These are phyloP conservation scores for Cerceris rybyensis DNA, from an alignment of 2,888 invertebrate species.

Conservation along the genomic window DNA sequence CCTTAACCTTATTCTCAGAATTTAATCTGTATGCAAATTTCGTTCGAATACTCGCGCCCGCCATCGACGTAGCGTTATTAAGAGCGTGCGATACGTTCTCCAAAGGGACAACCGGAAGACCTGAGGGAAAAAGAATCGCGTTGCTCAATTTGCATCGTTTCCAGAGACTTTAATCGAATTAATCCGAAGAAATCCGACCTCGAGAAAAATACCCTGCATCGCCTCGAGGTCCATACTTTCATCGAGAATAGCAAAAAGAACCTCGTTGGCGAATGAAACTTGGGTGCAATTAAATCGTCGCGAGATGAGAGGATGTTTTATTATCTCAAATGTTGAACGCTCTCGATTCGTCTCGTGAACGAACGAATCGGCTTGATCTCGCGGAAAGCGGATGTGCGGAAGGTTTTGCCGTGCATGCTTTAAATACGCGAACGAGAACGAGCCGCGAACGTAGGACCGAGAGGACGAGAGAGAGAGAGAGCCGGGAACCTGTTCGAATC, in stretches of 20 bases:
- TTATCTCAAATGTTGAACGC: background rate
- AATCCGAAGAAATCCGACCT: no score
- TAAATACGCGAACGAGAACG: conserved; percentile 32
- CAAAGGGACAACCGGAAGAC: background rate
- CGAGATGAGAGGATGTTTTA: background rate
- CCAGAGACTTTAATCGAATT: no score
- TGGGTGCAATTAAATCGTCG: background rate
- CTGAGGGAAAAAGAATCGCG: no score
- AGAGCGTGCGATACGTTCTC: background rate
- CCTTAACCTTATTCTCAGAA: conserved; percentile 54
- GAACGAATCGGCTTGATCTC: conserved; percentile 37
- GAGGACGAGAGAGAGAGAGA: conserved; percentile 40
- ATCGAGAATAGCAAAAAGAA: no score
- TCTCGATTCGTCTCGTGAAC: conserved; percentile 13
- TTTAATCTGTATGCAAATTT: conserved; percentile 44
- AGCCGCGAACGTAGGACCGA: conserved; percentile 26
- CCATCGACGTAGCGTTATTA: conserved; percentile 2
- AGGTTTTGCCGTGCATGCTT: conserved; percentile 32
- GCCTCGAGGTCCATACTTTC: no score
- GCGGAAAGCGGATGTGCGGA: conserved; percentile 35
- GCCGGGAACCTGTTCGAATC: conserved; percentile 46
- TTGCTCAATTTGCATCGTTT: no score
- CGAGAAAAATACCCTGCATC: no score
- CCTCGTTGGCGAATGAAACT: no score
- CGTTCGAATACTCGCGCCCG: conserved; percentile 1